Percentiles rank a stretch among this genome's conserved stretches.
These are phyloP conservation scores for Leptocoma aspasia DNA, from an alignment of 2,113 vertebrate genomes.

Conservation along the genomic window DNA sequence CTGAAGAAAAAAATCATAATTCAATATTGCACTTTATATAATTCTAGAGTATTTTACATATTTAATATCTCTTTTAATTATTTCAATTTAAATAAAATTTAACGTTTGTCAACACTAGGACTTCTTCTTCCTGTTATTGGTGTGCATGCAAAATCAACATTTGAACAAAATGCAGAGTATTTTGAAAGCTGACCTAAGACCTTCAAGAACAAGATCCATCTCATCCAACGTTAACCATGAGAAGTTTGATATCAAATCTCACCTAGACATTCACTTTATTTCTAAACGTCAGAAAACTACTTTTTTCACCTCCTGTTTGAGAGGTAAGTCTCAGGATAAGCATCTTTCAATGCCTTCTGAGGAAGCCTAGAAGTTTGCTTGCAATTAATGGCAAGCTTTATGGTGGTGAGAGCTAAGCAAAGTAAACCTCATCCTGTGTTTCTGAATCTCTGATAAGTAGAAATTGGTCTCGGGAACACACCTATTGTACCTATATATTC, in stretches of 20 bases:
- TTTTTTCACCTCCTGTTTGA: background rate
- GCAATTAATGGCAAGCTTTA: background rate
- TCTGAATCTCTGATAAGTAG: background rate
- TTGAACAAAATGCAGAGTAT: background rate
- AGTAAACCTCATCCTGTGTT: background rate
- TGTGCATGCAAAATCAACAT: background rate
- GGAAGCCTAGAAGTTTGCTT: background rate
- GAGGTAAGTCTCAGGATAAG: background rate
- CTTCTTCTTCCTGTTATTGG: background rate
- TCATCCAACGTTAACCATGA: background rate
- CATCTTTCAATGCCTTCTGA: background rate
- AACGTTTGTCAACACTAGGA: background rate
- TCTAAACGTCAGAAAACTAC: background rate
- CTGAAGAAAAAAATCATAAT: background rate
- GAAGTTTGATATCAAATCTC: background rate
- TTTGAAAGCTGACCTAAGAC: background rate
- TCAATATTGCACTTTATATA: background rate
- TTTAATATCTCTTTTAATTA: background rate
- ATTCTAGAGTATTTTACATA: background rate
- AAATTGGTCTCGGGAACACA: background rate
- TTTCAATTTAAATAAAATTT: background rate
- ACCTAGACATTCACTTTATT: background rate
- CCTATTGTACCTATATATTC: background rate
- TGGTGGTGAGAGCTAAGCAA: background rate
- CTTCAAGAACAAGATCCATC: background rate